Percentiles rank a stretch among this genome's conserved stretches.
phyloP scores from a whole-genome alignment of 2,113 vertebrate genomes.

The Lampris megalopsis region DNA sequence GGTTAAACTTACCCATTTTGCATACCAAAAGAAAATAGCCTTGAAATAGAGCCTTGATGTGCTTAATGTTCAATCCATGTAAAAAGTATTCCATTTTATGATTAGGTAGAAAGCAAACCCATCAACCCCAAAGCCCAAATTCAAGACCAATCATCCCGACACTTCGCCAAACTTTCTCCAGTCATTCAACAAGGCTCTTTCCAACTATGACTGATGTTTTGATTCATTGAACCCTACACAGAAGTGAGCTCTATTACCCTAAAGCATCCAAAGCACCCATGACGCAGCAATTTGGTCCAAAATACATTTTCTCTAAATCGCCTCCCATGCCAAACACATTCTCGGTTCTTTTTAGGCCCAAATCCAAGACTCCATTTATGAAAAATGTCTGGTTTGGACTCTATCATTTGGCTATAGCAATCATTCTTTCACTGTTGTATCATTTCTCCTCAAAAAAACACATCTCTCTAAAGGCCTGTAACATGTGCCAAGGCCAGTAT shows the following conservation, averaged over 20 bases:
- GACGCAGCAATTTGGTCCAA: slow-evolving; percentile 62
- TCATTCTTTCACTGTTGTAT: slow-evolving; percentile 72
- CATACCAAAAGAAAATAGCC: slow-evolving; percentile 53
- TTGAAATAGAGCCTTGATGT: slow-evolving; percentile 26
- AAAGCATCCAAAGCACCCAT: slow-evolving; percentile 43
- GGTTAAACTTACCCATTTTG: slow-evolving; percentile 65
- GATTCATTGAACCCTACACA: slow-evolving; percentile 35
- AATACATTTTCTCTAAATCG: slow-evolving; percentile 70
- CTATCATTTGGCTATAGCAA: slow-evolving; percentile 78
- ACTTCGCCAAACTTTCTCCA: slow-evolving; percentile 32
- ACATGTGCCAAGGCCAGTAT: slow-evolving; percentile 44
- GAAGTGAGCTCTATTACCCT: slow-evolving; percentile 69
- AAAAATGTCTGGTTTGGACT: slow-evolving; percentile 77
- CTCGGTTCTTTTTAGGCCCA: slow-evolving; percentile 58
- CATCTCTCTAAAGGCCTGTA: slow-evolving; percentile 57
- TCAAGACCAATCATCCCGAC: slow-evolving; percentile 20
- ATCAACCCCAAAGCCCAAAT: slow-evolving; percentile 43
- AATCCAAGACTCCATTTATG: slow-evolving; percentile 76
- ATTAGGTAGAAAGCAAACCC: slow-evolving; percentile 46
- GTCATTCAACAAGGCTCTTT: slow-evolving; percentile 20
- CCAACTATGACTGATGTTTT: slow-evolving; percentile 34
- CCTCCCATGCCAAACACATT: slow-evolving; percentile 47
- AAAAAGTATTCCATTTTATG: slow-evolving; percentile 47
- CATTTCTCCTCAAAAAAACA: slow-evolving; percentile 73
- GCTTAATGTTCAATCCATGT: slow-evolving; percentile 50